These are phyloP conservation scores for Prinia subflava DNA, from an alignment of 2,113 vertebrate species.

Conservation along the genomic window DNA sequence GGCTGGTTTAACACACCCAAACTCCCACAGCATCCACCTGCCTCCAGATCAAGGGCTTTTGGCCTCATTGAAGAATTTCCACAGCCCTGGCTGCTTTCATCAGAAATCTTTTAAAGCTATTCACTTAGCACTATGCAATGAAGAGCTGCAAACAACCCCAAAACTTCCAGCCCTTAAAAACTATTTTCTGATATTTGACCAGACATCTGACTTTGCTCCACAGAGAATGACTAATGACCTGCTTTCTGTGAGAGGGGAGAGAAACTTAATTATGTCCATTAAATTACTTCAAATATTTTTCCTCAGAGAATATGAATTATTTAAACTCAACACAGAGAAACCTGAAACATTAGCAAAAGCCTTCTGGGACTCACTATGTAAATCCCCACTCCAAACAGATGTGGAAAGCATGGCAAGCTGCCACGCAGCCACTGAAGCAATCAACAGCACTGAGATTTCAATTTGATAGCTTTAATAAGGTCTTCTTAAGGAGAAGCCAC, in stretches of 20 bases:
- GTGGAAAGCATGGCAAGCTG: constrained; percentile 59
- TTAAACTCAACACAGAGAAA: constrained; percentile 74
- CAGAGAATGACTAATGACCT: constrained; percentile 44
- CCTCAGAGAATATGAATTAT: constrained; percentile 77
- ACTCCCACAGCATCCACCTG: not conserved
- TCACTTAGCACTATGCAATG: not conserved
- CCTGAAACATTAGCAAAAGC: constrained; percentile 59
- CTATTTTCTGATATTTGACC: constrained; percentile 20
- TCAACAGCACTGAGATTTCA: constrained; percentile 46
- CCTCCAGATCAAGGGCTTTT: not conserved
- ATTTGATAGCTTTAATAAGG: constrained; percentile 30
- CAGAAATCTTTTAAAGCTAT: not conserved
- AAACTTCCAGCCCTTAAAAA: not conserved
- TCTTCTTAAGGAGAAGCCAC: constrained; percentile 13
- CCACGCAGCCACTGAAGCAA: constrained; percentile 57
- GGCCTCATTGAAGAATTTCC: not conserved
- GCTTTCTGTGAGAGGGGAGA: constrained; percentile 1
- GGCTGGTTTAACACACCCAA: not conserved
- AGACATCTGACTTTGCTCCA: not conserved
- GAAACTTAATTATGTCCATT: constrained; percentile 61
- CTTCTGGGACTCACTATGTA: constrained; percentile 59
- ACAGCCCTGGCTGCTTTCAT: not conserved
- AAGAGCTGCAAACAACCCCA: not conserved
- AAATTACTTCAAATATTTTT: constrained; percentile 68
- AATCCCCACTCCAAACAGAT: constrained; percentile 67